Conservation (phyloP, 1,140 invertebrate genomes). For the roundworm (Caenorhabditis elegans) region DNA sequence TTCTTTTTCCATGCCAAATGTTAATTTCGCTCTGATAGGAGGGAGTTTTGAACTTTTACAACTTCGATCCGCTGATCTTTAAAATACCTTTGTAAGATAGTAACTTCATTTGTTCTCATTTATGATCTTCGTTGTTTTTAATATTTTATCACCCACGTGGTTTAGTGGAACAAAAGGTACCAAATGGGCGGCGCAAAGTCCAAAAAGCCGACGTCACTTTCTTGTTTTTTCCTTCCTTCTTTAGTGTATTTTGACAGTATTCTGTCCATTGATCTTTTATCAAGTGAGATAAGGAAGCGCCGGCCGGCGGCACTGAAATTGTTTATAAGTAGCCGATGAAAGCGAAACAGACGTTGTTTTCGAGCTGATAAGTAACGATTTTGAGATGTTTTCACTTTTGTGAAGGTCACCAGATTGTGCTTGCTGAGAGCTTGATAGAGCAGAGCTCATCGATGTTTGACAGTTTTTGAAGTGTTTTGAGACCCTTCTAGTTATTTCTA, state of each 20-base stretch:
- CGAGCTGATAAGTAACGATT: not conserved
- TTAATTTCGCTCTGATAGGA: not conserved
- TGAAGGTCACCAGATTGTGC: not conserved
- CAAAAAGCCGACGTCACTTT: constrained; percentile 13
- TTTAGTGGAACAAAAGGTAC: not conserved
- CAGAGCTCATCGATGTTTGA: not conserved
- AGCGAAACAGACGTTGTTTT: not conserved
- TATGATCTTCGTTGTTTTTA: not conserved
- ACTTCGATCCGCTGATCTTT: too few species aligned
- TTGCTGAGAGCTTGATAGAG: not conserved
- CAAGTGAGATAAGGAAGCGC: not conserved
- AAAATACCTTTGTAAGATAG: not conserved
- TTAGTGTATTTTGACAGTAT: not conserved
- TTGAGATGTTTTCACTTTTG: not conserved
- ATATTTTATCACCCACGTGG: not conserved
- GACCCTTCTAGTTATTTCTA: not conserved
- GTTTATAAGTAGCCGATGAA: not conserved
- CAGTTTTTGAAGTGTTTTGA: constrained; percentile 6
- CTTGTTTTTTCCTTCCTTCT: not conserved
- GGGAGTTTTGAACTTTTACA: not conserved
- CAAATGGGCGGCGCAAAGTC: not conserved
- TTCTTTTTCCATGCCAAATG: not conserved
- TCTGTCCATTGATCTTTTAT: constrained; percentile 12
- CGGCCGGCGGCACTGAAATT: not conserved
- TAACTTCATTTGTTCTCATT: not conserved